Evolutionary conservation across 2,113 vertebrate genomes (phyloP).

Genomic region (Chionomys nivalis): DNA sequence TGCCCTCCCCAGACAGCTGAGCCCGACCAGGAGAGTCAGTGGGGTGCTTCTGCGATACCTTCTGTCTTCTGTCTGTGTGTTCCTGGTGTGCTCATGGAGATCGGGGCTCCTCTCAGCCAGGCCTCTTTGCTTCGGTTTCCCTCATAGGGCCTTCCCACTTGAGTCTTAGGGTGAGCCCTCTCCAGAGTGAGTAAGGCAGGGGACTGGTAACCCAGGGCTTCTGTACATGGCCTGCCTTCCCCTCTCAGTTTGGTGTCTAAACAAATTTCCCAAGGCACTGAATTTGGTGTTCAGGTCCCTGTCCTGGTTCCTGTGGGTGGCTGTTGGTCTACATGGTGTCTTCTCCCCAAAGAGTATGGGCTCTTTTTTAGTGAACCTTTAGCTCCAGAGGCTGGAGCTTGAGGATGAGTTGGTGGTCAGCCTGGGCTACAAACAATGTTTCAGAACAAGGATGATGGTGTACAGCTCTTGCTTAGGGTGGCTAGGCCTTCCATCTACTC

Average conservation of each 20-base stretch:
- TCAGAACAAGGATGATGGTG: not conserved
- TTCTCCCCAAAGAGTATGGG: not conserved
- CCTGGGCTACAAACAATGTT: not conserved
- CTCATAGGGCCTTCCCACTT: not conserved
- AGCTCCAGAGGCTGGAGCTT: not conserved
- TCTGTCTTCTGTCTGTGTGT: not conserved
- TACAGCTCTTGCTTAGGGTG: not conserved
- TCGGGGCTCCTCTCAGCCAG: not conserved
- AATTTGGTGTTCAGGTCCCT: not conserved
- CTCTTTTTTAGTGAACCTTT: not conserved
- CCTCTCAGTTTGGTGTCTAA: not conserved
- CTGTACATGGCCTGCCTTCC: not conserved
- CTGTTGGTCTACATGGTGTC: not conserved
- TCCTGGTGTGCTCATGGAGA: not conserved
- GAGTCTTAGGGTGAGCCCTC: not conserved
- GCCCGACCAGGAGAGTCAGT: not conserved
- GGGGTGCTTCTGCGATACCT: not conserved
- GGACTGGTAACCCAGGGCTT: not conserved
- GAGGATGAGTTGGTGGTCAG: not conserved
- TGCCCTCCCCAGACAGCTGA: not conserved
- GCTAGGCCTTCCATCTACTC: not conserved
- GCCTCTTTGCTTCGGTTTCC: not conserved
- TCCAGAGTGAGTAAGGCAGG: not conserved
- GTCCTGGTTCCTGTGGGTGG: not conserved
- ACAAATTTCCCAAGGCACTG: too few relatives aligned